A percentile compares a stretch with the other conserved stretches of the same genome.
Evolutionary conservation across 2,888 invertebrate species (phyloP).

Genomic region (Tubulanus polymorphus): DNA sequence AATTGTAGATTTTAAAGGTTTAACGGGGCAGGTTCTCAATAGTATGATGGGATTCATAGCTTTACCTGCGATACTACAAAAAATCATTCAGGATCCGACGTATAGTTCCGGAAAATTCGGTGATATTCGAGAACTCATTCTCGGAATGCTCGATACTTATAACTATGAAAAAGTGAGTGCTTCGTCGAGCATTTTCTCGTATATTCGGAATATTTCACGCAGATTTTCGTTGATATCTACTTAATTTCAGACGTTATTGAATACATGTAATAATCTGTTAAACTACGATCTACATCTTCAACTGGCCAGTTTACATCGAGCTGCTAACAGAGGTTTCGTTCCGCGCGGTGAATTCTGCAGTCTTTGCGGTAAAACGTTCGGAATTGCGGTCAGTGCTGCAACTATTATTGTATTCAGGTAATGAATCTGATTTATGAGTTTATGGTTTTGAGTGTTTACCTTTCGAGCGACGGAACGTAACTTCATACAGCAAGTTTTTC

Average conservation of each 20-base stretch:
- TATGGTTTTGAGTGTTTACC: too few species aligned
- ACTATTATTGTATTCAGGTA: constrained; percentile 45
- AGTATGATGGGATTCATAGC: constrained; percentile 60
- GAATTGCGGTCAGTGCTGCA: constrained; percentile 28
- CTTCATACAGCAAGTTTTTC: too few species aligned
- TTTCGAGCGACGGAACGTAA: too few species aligned
- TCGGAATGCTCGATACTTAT: constrained; percentile 70
- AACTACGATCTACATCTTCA: constrained; percentile 64
- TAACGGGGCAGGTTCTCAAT: constrained; percentile 57
- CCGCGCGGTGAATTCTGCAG: constrained; percentile 42
- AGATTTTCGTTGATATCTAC: background rate
- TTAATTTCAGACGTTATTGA: constrained; percentile 60
- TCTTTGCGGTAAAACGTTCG: constrained; percentile 41
- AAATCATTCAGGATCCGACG: constrained; percentile 56
- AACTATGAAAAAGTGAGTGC: constrained; percentile 63
- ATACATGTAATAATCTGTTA: constrained; percentile 65
- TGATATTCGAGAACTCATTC: constrained; percentile 58
- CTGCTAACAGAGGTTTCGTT: constrained; percentile 47
- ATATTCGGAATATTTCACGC: background rate
- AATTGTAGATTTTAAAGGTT: constrained; percentile 52
- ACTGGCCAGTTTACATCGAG: constrained; percentile 43
- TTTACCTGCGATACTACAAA: constrained; percentile 57
- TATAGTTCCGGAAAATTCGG: constrained; percentile 59
- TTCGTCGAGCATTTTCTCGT: background rate
- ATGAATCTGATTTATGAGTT: too few species aligned